These are phyloP conservation scores for Podotricha telesiphe DNA, from an alignment of 2,888 invertebrate species.

Conservation along the genomic window DNA sequence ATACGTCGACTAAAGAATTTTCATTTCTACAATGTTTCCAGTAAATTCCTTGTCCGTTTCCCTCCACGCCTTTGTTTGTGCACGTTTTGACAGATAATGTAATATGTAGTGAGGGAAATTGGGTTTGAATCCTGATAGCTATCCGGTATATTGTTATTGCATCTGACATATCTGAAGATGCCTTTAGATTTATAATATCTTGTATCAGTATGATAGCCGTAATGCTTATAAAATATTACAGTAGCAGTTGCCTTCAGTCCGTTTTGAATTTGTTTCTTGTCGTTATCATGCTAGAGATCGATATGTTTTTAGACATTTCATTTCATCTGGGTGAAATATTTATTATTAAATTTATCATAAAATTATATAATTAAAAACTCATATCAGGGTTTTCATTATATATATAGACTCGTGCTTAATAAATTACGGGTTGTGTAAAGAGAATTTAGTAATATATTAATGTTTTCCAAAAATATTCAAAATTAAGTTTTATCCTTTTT, in stretches of 20 bases:
- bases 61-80: slow-evolving; percentile 50
- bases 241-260: not conserved
- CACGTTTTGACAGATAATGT: slow-evolving; percentile 67
- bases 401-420: too few species aligned
- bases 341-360: too few species aligned
- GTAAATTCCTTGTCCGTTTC: slow-evolving; percentile 48
- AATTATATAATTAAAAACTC: too few species aligned
- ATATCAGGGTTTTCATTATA: too few species aligned
- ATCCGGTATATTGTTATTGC: slow-evolving; percentile 53
- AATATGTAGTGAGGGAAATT: slow-evolving; percentile 66
- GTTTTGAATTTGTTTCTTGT: slow-evolving; percentile 1
- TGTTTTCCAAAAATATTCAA: too few species aligned
- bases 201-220: slow-evolving; percentile 23
- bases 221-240: slow-evolving; percentile 28
- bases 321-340: too few species aligned
- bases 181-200: slow-evolving; percentile 35
- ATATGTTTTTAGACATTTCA: not conserved
- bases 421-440: too few species aligned
- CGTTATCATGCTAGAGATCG: not conserved
- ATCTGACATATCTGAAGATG: slow-evolving; percentile 49
- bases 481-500: too few species aligned
- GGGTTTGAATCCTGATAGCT: slow-evolving; percentile 54
- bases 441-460: too few species aligned
- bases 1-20: slow-evolving; percentile 41
- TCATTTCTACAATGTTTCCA: slow-evolving; percentile 49